Evolutionary conservation across 2,888 invertebrate genomes (phyloP), one percentile per base, ranked within the genome.

Genomic region (Lydus trimaculatus): DNA sequence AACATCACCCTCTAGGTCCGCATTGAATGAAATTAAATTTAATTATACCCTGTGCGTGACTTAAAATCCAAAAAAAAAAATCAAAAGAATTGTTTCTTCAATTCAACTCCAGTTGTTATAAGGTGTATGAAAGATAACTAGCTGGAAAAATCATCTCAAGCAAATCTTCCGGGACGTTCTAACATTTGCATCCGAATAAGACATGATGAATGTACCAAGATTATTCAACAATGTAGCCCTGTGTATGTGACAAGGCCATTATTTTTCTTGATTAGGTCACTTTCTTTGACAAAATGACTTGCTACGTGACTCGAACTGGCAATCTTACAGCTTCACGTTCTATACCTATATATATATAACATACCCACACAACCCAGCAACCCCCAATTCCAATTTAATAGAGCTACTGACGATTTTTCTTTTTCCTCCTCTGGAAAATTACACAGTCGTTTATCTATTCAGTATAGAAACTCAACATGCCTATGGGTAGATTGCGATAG

Each of bases 261-360:
- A 82, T 81, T 82, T 82, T 81, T 78, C 77, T 78, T 82, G 82
- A 83, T 84, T 84, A 82, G 81, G 80, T 80, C 82, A 80, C 82
- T 82, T 81, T 79, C 77, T 74, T 78, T 81, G 82, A 82, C 82
- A 82, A 82, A 83, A 83, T 78, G 80, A 79, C 82, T 79, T 76
- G 79, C 74, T 75, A 81, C 83, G 82, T 82, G 82, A 80, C 80
- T 75, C 64, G 76, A 73, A 75, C 75, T 52, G 13, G 52, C 52
- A 52, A 52, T 52, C 25, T 52, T 13, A 13, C 25, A 52, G 13
- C 5, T 25, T 13, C n/a, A 43, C 13, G 23, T 20, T 25, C 13
- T 25, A 52, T 9, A 48, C 48, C n/a, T 4, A 36, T 5, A 6
- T 17, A 4, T 17, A 17, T 1, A n/a, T n/a, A 43, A 36, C 15